A percentile compares a stretch with the other conserved stretches of the same genome.
Conservation (phyloP, 1,140 invertebrate species). For the Lucilia sericata region DNA sequence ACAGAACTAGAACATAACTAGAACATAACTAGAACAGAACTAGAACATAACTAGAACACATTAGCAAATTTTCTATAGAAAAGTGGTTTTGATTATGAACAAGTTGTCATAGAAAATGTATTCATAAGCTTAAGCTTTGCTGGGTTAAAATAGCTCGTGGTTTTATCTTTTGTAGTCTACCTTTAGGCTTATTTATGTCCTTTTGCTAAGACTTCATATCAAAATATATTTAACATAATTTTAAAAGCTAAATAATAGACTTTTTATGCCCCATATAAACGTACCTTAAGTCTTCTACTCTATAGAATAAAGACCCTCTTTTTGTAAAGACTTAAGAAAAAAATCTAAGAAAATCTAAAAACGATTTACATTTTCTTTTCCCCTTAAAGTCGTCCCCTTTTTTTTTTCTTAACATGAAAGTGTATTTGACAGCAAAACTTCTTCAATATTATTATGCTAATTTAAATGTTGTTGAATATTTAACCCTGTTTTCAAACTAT, state of each 20-base stretch:
- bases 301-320: background rate
- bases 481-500: background rate
- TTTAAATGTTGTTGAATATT: slow-evolving; percentile 21
- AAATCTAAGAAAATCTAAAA: background rate
- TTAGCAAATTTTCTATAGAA: too few species aligned
- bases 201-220: background rate
- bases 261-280: background rate
- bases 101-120: too few species aligned
- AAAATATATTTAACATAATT: background rate
- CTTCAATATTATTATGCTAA: slow-evolving; percentile 12
- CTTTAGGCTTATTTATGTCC: background rate
- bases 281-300: background rate
- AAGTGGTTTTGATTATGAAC: too few species aligned
- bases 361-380: background rate
- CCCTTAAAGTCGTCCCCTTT: background rate
- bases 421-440: background rate
- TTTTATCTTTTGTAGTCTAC: background rate
- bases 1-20: too few species aligned
- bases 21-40: too few species aligned
- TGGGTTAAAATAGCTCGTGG: too few species aligned
- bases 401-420: too few species aligned
- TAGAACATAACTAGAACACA: too few species aligned
- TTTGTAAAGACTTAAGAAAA: too few species aligned
- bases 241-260: background rate
- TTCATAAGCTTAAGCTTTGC: too few species aligned